Evolutionary conservation across 2,797 vertebrate species (phyloP).

Genomic region (Tachyglossus aculeatus): DNA sequence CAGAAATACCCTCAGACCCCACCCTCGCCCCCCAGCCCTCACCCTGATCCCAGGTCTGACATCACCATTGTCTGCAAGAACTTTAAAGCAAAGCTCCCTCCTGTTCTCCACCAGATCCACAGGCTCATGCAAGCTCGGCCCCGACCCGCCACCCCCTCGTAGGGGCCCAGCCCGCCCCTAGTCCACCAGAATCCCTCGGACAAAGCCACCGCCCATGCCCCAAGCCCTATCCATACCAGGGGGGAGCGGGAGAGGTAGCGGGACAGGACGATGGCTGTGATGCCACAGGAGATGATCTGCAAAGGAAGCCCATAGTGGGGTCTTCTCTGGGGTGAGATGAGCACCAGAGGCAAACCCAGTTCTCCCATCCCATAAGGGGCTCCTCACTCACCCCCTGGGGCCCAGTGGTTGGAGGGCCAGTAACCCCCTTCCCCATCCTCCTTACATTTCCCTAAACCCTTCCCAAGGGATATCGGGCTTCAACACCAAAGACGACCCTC

Average conservation of each 20-base stretch:
- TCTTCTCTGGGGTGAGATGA: neutral
- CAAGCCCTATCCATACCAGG: slow-evolving; percentile 74
- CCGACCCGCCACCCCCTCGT: no score
- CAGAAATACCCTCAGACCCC: no score
- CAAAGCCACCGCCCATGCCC: neutral
- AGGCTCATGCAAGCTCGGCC: neutral
- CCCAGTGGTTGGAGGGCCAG: no score
- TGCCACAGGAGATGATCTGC: slow-evolving; percentile 76
- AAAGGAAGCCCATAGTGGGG: neutral
- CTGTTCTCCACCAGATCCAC: neutral
- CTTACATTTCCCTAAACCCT: neutral
- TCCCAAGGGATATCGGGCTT: no score
- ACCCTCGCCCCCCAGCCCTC: no score
- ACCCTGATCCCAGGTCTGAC: no score
- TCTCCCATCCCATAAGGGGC: neutral
- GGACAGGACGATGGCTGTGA: slow-evolving; percentile 84
- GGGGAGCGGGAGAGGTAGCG: slow-evolving; percentile 77
- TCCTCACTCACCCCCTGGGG: neutral
- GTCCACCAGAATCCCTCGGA: neutral
- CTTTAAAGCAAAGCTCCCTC: no score
- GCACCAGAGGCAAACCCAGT: neutral
- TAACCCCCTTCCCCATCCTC: neutral
- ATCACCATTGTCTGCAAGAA: no score
- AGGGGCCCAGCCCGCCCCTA: no score
- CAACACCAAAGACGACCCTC: neutral